A percentile compares a stretch with the other conserved stretches of the same genome.
Conservation (phyloP, 2,797 vertebrate species). For the Simalia tracyae region DNA sequence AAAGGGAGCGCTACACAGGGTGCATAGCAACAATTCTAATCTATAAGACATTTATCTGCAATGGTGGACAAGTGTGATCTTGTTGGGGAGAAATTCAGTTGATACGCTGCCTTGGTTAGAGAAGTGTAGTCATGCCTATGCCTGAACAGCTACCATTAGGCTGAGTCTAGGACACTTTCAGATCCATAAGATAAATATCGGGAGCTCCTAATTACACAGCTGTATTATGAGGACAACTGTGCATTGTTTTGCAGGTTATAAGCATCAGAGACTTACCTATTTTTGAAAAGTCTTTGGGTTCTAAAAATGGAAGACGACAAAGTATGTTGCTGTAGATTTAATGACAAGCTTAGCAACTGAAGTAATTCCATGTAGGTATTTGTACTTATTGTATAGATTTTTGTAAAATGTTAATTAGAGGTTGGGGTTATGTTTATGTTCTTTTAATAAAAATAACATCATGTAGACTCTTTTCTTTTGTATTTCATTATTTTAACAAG, state of each 20-base stretch:
- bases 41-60: not conserved
- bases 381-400: not conserved
- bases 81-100: not conserved
- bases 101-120: not conserved
- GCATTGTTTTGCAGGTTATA: not conserved
- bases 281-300: not conserved
- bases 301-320: not conserved
- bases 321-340: not conserved
- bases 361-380: not conserved
- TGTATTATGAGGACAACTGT: not conserved
- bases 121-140: not conserved
- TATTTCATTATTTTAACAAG: not conserved
- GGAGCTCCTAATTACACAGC: not conserved
- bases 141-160: not conserved
- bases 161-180: not conserved
- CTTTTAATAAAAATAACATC: not conserved
- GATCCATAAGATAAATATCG: too few species aligned
- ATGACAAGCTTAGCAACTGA: not conserved
- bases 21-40: not conserved
- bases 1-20: not conserved
- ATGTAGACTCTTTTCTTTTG: not conserved
- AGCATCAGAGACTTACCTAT: not conserved
- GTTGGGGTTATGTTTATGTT: not conserved
- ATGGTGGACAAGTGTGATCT: not conserved
- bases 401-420: not conserved